These are phyloP conservation scores for Zeuzera pyrina DNA, from an alignment of 2,888 invertebrate genomes.

Conservation along the genomic window DNA sequence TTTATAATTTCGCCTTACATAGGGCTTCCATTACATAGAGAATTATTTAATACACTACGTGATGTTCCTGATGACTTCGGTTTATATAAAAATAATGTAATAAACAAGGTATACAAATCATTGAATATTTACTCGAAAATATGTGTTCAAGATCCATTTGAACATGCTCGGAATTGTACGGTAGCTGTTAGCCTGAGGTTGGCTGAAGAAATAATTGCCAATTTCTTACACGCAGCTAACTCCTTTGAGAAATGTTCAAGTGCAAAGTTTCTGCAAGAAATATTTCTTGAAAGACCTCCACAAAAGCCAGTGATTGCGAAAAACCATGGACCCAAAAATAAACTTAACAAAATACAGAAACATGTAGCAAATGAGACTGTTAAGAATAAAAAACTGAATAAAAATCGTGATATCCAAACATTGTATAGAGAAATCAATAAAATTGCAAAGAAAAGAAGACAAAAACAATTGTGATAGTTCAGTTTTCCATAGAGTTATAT, in stretches of 20 bases:
- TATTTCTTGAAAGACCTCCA: conserved; percentile 1
- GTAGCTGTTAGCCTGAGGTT: conserved; percentile 26
- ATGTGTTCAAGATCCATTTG: conserved; percentile 77
- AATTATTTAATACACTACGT: conserved; percentile 33
- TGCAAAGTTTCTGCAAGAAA: conserved; percentile 5
- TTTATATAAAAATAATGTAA: conserved; percentile 41
- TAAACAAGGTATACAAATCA: conserved; percentile 19
- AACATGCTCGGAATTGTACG: conserved; percentile 66
- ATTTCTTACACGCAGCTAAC: conserved; percentile 16
- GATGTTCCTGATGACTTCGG: conserved; percentile 32
- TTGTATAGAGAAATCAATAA: too few relatives aligned
- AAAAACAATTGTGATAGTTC: too few relatives aligned
- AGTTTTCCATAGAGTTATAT: too few relatives aligned
- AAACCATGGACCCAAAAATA: not conserved
- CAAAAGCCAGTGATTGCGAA: not conserved
- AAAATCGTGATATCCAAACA: too few relatives aligned
- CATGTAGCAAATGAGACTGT: too few relatives aligned
- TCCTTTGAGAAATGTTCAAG: conserved; percentile 11
- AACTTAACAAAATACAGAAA: not conserved
- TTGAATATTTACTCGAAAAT: conserved; percentile 41
- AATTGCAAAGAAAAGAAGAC: too few relatives aligned
- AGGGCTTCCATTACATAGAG: conserved; percentile 54
- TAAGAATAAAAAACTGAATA: too few relatives aligned
- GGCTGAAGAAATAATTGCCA: conserved; percentile 15
- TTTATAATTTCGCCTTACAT: conserved; percentile 74